phyloP scores from a whole-genome alignment of 1,140 invertebrate genomes.

The Sitodiplosis mosellana region DNA sequence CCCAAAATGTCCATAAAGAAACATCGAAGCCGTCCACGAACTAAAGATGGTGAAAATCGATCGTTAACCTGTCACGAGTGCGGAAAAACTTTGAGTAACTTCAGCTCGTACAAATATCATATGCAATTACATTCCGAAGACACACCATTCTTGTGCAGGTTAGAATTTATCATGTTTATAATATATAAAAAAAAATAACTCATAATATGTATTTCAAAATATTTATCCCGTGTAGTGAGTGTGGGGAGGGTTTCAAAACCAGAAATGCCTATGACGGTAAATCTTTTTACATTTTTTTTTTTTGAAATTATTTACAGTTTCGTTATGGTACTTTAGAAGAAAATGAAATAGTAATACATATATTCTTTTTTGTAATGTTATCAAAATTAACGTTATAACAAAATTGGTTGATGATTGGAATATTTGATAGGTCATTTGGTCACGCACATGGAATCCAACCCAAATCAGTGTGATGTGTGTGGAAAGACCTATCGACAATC shows the following conservation, averaged over 20 bases:
- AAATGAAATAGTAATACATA: no score
- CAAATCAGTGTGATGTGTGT: conserved; percentile 15
- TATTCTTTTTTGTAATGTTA: no score
- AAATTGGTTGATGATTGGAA: no score
- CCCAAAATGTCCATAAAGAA: neutral
- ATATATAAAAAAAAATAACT: no score
- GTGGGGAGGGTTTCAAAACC: conserved; percentile 14
- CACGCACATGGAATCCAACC: conserved; percentile 10
- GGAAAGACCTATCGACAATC: conserved; percentile 22
- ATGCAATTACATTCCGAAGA: conserved; percentile 20
- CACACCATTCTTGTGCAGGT: conserved; percentile 13
- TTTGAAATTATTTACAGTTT: no score
- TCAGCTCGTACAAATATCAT: conserved; percentile 18
- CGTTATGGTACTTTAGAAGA: no score
- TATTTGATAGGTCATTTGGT: conserved; percentile 21
- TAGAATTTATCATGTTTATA: no score
- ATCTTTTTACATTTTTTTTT: no score
- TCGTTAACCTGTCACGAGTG: conserved; percentile 13
- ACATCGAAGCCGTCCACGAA: neutral
- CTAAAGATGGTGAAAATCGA: conserved; percentile 14
- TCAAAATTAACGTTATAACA: no score
- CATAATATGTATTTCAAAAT: no score
- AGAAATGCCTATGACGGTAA: conserved; percentile 19
- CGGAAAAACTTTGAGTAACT: conserved; percentile 14
- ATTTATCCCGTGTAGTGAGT: no score